These are phyloP conservation scores for Lepus europaeus DNA, from an alignment of 2,113 vertebrate species.

Conservation along the genomic window DNA sequence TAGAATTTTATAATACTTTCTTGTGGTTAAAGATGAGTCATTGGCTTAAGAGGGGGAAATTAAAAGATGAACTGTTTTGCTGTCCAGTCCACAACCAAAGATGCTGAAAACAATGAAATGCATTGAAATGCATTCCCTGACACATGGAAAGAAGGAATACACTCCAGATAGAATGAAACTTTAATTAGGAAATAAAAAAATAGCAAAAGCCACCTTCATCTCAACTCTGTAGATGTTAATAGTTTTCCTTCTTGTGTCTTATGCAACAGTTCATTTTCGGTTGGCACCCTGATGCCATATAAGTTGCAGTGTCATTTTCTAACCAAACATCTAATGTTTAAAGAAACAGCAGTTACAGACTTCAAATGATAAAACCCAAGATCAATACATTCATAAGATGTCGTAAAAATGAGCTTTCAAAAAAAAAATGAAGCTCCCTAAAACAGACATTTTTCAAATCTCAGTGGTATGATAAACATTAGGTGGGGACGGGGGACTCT, in stretches of 20 bases:
- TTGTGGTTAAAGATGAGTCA: neutral
- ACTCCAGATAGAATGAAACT: neutral
- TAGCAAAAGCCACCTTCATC: neutral
- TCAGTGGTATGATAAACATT: neutral
- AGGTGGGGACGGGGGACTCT: neutral
- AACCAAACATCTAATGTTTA: neutral
- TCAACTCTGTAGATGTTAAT: slow-evolving; percentile 5
- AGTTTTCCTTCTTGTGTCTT: neutral
- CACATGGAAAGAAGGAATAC: neutral
- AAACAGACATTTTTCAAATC: neutral
- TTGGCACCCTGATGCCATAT: neutral
- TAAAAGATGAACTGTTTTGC: neutral
- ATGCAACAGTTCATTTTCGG: neutral
- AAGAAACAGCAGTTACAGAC: neutral
- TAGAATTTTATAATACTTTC: neutral
- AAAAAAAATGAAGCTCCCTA: neutral
- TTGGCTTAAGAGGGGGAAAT: neutral
- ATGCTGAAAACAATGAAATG: neutral
- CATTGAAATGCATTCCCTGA: neutral
- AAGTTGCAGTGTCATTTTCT: neutral
- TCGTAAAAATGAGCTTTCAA: neutral
- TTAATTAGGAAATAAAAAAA: neutral
- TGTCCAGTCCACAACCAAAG: neutral
- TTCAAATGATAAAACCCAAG: neutral
- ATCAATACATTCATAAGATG: neutral